Evolutionary conservation across 2,888 invertebrate species (phyloP), one percentile per base, ranked within the genome.

Genomic region (Pandemis corylana): DNA sequence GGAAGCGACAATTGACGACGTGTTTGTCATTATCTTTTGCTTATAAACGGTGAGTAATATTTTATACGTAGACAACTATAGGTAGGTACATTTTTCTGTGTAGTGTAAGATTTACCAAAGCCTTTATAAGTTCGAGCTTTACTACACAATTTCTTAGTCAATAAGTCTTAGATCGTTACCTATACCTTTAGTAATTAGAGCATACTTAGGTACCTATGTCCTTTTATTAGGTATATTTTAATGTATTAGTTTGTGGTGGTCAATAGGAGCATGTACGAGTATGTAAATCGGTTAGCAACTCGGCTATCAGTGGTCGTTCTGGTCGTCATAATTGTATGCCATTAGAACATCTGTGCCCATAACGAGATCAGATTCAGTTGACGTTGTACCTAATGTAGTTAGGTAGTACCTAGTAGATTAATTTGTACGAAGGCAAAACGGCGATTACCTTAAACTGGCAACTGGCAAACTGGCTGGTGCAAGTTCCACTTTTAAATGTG

Each of bases 261-360:
- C 44, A 64, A 28, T 69, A 42, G 49, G 41, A 61, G 76, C 71
- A 74, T 77, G 76, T 80, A 72, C 66, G 67, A 68, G 77, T 68
- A 82, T 82, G 81, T 79, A 80, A 82, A 82, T 80, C 71, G 77
- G 72, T 76, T 75, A 73, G 78, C 78, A 77, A 73, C 75, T 68
- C 70, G 82, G 81, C 85, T 86, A 85, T 87, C 87, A 84, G 81
- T 49, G 78, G 78, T 79, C 79, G 80, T 81, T 80, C 77, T 79
- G 80, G 79, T 82, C 83, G 81, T 83, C 82, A 82, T 84, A 84
- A 83, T 83, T 81, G 84, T 82, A 83, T 84, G 82, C 80, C 76
- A 85, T 85, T 84, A 84, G 81, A 80, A 78, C 82, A 85, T 87
- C 85, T 81, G 77, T 75, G 78, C 68, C 79, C 76, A 77, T 80